Evolutionary conservation across 2,797 vertebrate genomes (phyloP), one percentile per base, ranked within the genome.

Genomic region (Gastrophryne carolinensis): DNA sequence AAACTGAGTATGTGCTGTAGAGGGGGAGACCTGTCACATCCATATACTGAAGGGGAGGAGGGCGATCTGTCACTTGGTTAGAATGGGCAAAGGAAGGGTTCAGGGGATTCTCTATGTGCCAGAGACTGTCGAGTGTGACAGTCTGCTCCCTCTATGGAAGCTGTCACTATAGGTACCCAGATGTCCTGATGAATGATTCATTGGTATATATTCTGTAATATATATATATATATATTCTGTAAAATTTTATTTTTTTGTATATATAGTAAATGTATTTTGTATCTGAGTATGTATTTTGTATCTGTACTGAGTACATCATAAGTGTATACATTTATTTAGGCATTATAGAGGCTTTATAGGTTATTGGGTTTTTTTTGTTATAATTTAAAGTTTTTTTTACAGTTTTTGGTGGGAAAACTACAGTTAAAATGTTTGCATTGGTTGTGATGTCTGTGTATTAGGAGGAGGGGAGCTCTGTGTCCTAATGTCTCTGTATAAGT

Each of bases 1-100:
- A n/a, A n/a, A n/a, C 0, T 29, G 60, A 7, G 27, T 24, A 32
- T 19, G 15, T 57, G 15, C 7, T 57, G 54, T 57, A 61, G 29
- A 58, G 15, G 37, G 54, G 56, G 54, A 23, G 21, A 63, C 57
- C 70, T 72, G 70, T 72, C 70, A 71, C 68, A 70, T 23, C 30
- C 15, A 8, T 39, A 32, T 41, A n/a, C 34, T 10, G n/a, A 27
- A 15, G 7, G 37, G 71, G 39, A 50, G 37, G 35, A 19, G 57
- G 74, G 73, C 6, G 39, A 41, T 15, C 61, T 73, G 71, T 64
- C 71, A 64, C 60, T 64, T 56, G 35, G 17, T 29, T 56, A 65
- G 12, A 65, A 23, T 63, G 52, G 37, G 23, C 53, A 34, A 32
- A 54, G 73, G 47, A 54, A 64, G 47, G 57, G 8, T 5, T 35